These are phyloP conservation scores for Sebastes trivittatus DNA, from an alignment of 2,797 vertebrate species.

Conservation along the genomic window DNA sequence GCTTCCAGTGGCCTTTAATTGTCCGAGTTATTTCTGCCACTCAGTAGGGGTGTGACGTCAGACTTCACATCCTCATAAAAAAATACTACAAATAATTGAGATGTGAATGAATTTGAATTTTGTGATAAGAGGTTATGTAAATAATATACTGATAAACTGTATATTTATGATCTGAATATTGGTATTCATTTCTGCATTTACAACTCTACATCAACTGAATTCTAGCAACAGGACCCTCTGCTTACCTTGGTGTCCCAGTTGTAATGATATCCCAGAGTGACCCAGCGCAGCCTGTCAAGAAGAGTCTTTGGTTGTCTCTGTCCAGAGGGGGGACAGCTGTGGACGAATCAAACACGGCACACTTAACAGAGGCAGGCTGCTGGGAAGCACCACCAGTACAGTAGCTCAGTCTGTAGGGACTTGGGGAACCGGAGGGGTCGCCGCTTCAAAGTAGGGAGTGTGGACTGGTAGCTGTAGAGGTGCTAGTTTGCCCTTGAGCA, in stretches of 20 bases:
- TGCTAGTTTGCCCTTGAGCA: no score
- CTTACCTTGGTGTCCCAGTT: slow-evolving; percentile 96
- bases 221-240: background rate
- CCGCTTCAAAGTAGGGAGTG: no score
- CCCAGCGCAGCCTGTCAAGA: slow-evolving; percentile 94
- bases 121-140: background rate
- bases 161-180: background rate
- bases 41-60: no score
- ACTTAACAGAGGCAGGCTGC: background rate
- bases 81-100: background rate
- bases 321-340: slow-evolving; percentile 78
- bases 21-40: no score
- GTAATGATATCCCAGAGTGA: slow-evolving; percentile 97
- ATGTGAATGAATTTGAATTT: background rate
- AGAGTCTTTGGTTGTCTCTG: slow-evolving; percentile 84
- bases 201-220: background rate
- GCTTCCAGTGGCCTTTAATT: no score
- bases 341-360: background rate
- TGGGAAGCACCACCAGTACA: background rate
- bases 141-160: background rate
- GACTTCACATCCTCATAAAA: background rate
- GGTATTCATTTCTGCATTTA: background rate
- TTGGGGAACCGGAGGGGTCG: no score
- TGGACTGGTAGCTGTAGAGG: no score
- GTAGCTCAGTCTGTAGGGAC: no score